Conservation (phyloP, 2,113 vertebrate genomes). For the Bettongia penicillata region DNA sequence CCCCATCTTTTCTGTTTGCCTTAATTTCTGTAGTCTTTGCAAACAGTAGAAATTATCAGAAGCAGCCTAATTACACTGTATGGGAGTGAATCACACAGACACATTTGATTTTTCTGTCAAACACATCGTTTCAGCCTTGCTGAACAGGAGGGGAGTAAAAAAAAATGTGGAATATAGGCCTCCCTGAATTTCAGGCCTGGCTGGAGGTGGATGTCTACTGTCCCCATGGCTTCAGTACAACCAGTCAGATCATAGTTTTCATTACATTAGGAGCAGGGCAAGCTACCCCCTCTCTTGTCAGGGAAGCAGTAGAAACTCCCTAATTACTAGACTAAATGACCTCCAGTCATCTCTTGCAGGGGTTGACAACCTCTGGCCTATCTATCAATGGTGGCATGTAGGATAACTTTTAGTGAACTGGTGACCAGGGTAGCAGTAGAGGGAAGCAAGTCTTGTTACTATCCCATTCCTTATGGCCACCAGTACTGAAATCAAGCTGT, state of each 20-base stretch:
- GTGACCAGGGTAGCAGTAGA: not conserved
- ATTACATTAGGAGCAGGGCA: slow-evolving; percentile 19
- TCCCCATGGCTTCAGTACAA: slow-evolving; percentile 40
- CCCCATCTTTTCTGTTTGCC: slow-evolving; percentile 34
- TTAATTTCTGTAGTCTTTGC: slow-evolving; percentile 64
- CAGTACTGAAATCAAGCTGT: not conserved
- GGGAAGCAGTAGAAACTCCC: not conserved
- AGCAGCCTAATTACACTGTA: slow-evolving; percentile 66
- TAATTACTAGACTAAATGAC: not conserved
- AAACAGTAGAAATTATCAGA: slow-evolving; percentile 46
- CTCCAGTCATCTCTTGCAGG: not conserved
- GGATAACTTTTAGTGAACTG: not conserved
- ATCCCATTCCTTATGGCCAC: not conserved
- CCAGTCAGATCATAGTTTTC: not conserved
- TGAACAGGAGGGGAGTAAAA: slow-evolving; percentile 70
- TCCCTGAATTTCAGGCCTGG: slow-evolving; percentile 57
- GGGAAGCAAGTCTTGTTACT: not conserved
- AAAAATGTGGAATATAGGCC: slow-evolving; percentile 37
- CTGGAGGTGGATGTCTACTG: slow-evolving; percentile 42
- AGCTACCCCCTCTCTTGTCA: slow-evolving; percentile 10
- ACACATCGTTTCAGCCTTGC: slow-evolving; percentile 77
- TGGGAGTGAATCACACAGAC: slow-evolving; percentile 58
- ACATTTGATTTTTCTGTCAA: slow-evolving; percentile 77
- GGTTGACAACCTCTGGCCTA: not conserved
- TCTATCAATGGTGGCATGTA: not conserved